Percentiles rank a stretch among this genome's conserved stretches.
Conservation (phyloP, 2,888 invertebrate species). For the Aelia acuminata region DNA sequence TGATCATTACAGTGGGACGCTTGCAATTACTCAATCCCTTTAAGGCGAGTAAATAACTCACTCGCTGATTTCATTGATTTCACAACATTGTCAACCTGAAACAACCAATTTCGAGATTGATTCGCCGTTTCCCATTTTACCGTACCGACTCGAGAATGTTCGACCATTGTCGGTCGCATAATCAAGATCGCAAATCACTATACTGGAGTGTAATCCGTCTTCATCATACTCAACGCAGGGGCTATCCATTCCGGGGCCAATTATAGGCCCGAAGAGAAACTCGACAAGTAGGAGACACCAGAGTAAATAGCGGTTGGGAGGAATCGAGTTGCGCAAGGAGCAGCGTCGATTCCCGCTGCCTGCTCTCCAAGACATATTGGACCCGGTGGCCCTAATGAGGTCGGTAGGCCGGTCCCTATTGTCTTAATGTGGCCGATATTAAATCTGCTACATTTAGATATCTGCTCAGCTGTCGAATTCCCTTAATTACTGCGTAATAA, state of each 20-base stretch:
- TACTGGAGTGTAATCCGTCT: background rate
- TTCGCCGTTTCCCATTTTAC: background rate
- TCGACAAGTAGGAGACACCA: background rate
- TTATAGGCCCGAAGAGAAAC: slow-evolving; percentile 1
- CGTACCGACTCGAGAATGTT: background rate
- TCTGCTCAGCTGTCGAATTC: background rate
- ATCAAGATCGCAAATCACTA: background rate
- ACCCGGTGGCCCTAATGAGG: background rate
- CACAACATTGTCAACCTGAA: background rate
- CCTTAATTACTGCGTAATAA: too few relatives aligned
- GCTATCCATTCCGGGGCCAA: slow-evolving; percentile 25
- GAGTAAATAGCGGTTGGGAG: slow-evolving; percentile 28
- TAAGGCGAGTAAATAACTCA: background rate
- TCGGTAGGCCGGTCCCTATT: background rate
- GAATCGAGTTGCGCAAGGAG: slow-evolving; percentile 3
- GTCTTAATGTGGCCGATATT: background rate
- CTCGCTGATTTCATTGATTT: background rate
- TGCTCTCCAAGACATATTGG: background rate
- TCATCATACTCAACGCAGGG: background rate
- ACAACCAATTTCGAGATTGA: background rate
- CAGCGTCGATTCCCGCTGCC: background rate
- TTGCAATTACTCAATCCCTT: background rate
- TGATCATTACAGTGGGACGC: background rate
- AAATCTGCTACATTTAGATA: background rate
- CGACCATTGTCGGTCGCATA: background rate